Conservation (phyloP, 2,888 invertebrate genomes). For the Nesidiocoris tenuis region DNA sequence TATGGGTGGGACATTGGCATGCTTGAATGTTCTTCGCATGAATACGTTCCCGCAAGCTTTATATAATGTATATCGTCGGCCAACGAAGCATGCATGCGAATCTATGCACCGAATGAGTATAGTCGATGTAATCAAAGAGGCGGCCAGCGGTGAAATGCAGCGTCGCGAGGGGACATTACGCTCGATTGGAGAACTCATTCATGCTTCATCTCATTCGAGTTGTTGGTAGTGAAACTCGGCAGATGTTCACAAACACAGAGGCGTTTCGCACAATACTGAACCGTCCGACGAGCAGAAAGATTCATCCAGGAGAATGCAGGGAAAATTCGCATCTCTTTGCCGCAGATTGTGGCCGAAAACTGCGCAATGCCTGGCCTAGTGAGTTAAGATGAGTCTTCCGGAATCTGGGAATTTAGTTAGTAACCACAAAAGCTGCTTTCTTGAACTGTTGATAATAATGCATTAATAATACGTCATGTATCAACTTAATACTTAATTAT, state of each 20-base stretch:
- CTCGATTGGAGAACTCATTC: slow-evolving; percentile 36
- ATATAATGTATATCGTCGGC: not conserved
- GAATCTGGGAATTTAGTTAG: no score
- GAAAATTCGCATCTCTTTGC: slow-evolving; percentile 8
- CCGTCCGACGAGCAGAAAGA: slow-evolving; percentile 7
- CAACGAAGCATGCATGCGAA: not conserved
- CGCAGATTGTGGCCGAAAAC: not conserved
- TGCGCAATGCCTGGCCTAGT: no score
- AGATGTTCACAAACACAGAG: slow-evolving; percentile 12
- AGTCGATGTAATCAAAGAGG: slow-evolving; percentile 33
- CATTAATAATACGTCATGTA: no score
- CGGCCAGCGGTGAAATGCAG: slow-evolving; percentile 21
- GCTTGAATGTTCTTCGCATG: not conserved
- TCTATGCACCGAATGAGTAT: slow-evolving; percentile 31
- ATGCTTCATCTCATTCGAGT: slow-evolving; percentile 26
- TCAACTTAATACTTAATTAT: no score
- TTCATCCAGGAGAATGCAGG: slow-evolving; percentile 21
- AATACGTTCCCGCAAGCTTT: not conserved
- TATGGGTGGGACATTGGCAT: no score
- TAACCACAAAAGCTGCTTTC: no score
- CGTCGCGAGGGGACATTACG: slow-evolving; percentile 13
- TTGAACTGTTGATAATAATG: no score
- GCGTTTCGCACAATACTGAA: slow-evolving; percentile 17
- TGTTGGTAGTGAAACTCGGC: slow-evolving; percentile 24
- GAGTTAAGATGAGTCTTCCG: no score